Conservation (phyloP, 2,888 invertebrate species). For the Conchocele bisecta region DNA sequence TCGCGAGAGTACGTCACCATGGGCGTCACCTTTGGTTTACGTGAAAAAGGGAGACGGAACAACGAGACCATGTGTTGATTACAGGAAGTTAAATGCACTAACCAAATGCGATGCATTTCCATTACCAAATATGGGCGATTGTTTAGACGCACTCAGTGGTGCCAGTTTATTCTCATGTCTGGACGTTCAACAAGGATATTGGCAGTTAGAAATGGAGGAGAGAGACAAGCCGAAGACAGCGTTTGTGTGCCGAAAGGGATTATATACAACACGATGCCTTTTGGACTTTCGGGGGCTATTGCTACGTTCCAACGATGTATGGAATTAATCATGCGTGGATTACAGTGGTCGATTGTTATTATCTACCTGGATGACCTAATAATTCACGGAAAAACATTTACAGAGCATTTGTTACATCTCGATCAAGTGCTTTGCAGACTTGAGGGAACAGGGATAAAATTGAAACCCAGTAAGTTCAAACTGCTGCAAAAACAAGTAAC, state of each 20-base stretch:
- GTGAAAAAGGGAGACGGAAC: slow-evolving; percentile 40
- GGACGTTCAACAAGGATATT: slow-evolving; percentile 8
- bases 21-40: slow-evolving; percentile 40
- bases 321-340: slow-evolving; percentile 46
- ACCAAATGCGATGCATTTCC: slow-evolving; percentile 28
- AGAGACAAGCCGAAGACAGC: slow-evolving; percentile 17
- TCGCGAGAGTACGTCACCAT: slow-evolving; percentile 21
- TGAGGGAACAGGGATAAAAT: slow-evolving; percentile 41
- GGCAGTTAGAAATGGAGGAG: slow-evolving; percentile 9
- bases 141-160: slow-evolving; percentile 17
- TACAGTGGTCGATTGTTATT: slow-evolving; percentile 39
- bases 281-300: slow-evolving; percentile 56
- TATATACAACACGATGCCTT: slow-evolving; percentile 54
- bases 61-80: slow-evolving; percentile 44
- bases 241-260: slow-evolving; percentile 18
- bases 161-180: slow-evolving; percentile 9
- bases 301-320: slow-evolving; percentile 60
- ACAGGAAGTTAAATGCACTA: slow-evolving; percentile 33
- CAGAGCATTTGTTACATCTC: too few species aligned
- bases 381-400: slow-evolving; percentile 31
- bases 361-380: slow-evolving; percentile 61
- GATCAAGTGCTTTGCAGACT: slow-evolving; percentile 25
- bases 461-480: slow-evolving; percentile 43
- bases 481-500: slow-evolving; percentile 34
- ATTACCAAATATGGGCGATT: slow-evolving; percentile 20